Conservation (phyloP, 2,888 invertebrate species). For the Hypolimnas misippus region DNA sequence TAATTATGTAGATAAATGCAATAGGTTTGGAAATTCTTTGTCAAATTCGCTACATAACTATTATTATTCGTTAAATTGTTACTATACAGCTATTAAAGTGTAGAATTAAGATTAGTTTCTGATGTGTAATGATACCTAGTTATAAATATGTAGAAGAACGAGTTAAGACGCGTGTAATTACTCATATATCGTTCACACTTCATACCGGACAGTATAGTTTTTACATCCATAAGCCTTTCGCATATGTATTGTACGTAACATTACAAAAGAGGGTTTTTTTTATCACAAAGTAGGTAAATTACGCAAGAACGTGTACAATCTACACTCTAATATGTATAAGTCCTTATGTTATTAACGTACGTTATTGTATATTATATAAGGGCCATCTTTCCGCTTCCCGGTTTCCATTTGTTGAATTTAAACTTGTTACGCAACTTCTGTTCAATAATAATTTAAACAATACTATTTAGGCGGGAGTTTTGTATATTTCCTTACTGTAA, state of each 20-base stretch:
- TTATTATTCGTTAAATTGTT: too few relatives aligned
- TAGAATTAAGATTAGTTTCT: too few relatives aligned
- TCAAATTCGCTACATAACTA: too few relatives aligned
- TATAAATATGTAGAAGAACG: not conserved
- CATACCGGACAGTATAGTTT: not conserved
- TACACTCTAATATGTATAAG: conserved; percentile 1
- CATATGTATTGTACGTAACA: not conserved
- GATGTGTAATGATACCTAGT: too few relatives aligned
- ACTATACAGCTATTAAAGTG: not conserved
- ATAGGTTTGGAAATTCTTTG: too few relatives aligned
- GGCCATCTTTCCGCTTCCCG: conserved; percentile 41
- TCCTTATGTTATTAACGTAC: conserved; percentile 14
- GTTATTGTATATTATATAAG: conserved; percentile 45
- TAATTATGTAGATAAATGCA: too few relatives aligned
- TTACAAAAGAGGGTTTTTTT: conserved; percentile 2
- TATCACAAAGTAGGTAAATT: conserved; percentile 9
- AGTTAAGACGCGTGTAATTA: too few relatives aligned
- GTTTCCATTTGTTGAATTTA: conserved; percentile 18
- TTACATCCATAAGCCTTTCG: not conserved
- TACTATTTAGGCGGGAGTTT: not conserved
- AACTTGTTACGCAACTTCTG: conserved; percentile 8
- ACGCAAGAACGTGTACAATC: conserved; percentile 1
- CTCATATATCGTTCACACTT: too few relatives aligned
- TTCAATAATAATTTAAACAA: not conserved
- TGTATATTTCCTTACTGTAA: not conserved